Conservation (phyloP, 2,797 vertebrate genomes). For the Knipowitschia caucasica region DNA sequence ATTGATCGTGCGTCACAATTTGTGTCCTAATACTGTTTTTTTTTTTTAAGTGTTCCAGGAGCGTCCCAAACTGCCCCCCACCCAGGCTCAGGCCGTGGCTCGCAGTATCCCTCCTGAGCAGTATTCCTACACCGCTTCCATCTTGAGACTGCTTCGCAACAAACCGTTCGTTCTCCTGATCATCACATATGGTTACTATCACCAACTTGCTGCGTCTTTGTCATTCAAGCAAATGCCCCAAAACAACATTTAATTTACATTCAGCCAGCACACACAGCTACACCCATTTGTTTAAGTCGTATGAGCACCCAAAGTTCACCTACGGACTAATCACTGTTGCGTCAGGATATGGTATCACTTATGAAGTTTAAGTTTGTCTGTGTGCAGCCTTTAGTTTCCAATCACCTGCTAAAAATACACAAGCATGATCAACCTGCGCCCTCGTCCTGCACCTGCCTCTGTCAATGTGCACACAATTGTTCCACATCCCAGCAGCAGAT, state of each 20-base stretch:
- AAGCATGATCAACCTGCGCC: constrained; percentile 7
- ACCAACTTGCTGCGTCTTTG: neutral
- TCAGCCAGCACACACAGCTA: neutral
- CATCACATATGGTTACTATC: constrained; percentile 85
- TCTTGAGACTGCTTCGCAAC: constrained; percentile 82
- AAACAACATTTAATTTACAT: neutral
- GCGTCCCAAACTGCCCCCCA: constrained; percentile 84
- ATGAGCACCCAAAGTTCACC: constrained; percentile 44
- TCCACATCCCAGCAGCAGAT: neutral
- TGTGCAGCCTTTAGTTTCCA: neutral
- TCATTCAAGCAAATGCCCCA: neutral
- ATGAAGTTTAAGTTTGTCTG: constrained; percentile 1
- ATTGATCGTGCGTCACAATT: too few relatives aligned
- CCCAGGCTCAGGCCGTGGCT: constrained; percentile 84
- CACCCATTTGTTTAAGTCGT: neutral
- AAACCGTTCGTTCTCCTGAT: constrained; percentile 87
- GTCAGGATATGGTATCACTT: neutral
- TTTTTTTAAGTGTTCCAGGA: constrained; percentile 86
- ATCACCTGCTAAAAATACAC: constrained; percentile 1
- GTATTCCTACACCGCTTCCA: constrained; percentile 83
- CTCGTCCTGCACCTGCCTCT: constrained; percentile 1
- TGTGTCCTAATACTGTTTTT: constrained; percentile 14
- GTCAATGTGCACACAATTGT: constrained; percentile 1
- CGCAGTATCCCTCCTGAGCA: constrained; percentile 70
- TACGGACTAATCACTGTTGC: constrained; percentile 6